Evolutionary conservation across 2,113 vertebrate genomes (phyloP).

Genomic region (Gambusia holbrooki): DNA sequence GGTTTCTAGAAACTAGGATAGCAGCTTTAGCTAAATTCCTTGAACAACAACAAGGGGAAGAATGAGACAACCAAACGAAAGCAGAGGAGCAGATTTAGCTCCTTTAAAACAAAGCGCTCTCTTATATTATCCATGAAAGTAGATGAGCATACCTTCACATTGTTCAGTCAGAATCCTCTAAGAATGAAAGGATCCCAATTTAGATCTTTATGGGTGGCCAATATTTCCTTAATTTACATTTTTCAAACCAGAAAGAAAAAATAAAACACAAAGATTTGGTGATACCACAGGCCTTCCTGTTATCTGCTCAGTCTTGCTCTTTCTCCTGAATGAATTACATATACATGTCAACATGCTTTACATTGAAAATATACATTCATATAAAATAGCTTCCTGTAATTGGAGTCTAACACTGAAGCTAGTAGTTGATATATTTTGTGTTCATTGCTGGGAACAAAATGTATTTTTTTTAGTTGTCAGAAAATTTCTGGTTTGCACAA

Average conservation of each 20-base stretch:
- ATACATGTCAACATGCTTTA: background rate
- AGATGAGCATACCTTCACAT: background rate
- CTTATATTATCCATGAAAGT: background rate
- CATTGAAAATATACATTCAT: background rate
- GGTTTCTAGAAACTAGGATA: slow-evolving; percentile 18
- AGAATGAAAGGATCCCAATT: no score
- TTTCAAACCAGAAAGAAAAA: no score
- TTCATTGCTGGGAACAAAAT: background rate
- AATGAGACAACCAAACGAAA: background rate
- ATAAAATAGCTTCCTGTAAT: no score
- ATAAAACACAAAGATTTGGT: background rate
- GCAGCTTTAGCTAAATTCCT: slow-evolving; percentile 63
- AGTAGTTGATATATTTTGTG: background rate
- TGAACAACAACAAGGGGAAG: slow-evolving; percentile 32
- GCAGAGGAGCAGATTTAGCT: no score
- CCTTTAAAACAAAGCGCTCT: background rate
- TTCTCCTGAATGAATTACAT: no score
- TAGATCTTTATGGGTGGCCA: no score
- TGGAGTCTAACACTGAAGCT: background rate
- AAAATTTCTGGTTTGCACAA: background rate
- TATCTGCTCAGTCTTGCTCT: background rate
- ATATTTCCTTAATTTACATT: no score
- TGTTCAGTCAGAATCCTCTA: no score
- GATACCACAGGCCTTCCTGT: background rate
- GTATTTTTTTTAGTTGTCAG: background rate